phyloP scores from a whole-genome alignment of 1,140 invertebrate genomes.

The Phortica variegata region DNA sequence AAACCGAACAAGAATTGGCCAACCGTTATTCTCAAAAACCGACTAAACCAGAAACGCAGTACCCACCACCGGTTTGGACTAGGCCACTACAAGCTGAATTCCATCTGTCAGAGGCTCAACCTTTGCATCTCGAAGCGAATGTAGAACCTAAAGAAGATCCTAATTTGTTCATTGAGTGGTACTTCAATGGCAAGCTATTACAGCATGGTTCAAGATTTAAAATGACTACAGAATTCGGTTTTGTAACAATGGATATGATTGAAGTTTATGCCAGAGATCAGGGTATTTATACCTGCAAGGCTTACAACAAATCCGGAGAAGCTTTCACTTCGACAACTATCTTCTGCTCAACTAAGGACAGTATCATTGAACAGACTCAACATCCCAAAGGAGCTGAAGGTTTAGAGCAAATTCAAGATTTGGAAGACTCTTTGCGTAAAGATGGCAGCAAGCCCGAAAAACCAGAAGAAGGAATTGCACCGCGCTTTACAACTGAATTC shows the following conservation, averaged over 20 bases:
- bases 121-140: constrained; percentile 88
- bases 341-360: constrained; percentile 78
- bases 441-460: constrained; percentile 69
- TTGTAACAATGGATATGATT: constrained; percentile 84
- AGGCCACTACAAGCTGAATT: constrained; percentile 79
- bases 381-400: constrained; percentile 92
- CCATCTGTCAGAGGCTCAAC: constrained; percentile 84
- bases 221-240: constrained; percentile 88
- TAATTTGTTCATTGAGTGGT: constrained; percentile 91
- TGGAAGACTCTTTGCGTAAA: constrained; percentile 81
- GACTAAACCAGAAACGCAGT: constrained; percentile 71
- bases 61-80: constrained; percentile 85
- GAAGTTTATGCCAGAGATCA: constrained; percentile 91
- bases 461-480: constrained; percentile 76
- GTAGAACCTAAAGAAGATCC: constrained; percentile 97
- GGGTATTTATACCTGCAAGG: constrained; percentile 90
- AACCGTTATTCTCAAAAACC: constrained; percentile 68
- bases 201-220: constrained; percentile 84
- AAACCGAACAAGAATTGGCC: constrained; percentile 76
- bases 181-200: constrained; percentile 85
- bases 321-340: constrained; percentile 89
- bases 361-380: constrained; percentile 83
- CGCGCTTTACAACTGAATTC: constrained; percentile 85
- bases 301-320: constrained; percentile 82
- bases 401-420: constrained; percentile 83